Evolutionary conservation across 2,113 vertebrate species (phyloP), one percentile per base, ranked within the genome.

Genomic region (Nesoenas mayeri): DNA sequence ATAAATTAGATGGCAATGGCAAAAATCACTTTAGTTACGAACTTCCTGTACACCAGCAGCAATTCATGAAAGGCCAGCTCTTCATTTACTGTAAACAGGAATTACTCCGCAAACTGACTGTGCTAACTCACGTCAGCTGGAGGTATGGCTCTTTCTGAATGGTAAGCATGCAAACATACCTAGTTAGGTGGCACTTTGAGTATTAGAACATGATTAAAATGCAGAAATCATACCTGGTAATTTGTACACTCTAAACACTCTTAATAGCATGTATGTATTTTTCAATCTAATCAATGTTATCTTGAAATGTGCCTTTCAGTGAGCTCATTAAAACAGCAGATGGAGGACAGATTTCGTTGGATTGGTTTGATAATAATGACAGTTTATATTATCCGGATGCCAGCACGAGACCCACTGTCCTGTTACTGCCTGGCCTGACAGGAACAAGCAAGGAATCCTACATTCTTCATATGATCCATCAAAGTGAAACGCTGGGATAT

Each of bases 321-420:
- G 99, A 99, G 97, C 98, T 99, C 97, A 99, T 99, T 98, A 98
- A 98, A 98, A 99, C 99, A 91, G 98, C 98, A 98, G 99, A 99
- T 98, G 99, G 99, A 98, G 99, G 99, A 91, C 99, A 99, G 98
- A 99, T 99, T 98, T 99, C 98, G 9, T 91, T 99, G 98, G 99
- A 99, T 95, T 99, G 99, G 99, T 99, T 99, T 97, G 99, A 99
- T 98, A 99, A 99, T 93, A 97, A 98, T 69, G 98, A 97, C 94
- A 99, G 98, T 97, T 75, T 92, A 56, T 79, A 91, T 95, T 98
- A 99, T 89, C 98, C 97, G 7, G 98, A 99, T 94, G 95, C 98
- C 31, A 97, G 97, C 97, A 98, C 97, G 64, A 98, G 99, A 95
- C 99, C 99, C 94, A 99, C 99, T 6, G 97, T 99, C 93, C 98